Conservation (phyloP, 92 coral and sea anemone species). For the Epizoanthus rinbou region DNA sequence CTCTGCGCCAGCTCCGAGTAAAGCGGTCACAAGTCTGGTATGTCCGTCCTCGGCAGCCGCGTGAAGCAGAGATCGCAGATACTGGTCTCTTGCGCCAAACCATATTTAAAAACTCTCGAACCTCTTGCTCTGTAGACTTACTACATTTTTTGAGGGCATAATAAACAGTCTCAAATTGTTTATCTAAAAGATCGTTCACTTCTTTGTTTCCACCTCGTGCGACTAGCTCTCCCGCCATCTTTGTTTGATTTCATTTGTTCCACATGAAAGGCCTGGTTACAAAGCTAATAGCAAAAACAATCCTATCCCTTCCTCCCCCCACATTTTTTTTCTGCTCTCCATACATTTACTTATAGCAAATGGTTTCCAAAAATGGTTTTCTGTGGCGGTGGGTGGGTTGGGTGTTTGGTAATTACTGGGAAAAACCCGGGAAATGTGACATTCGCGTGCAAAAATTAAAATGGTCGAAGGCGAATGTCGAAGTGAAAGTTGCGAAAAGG, state of each 20-base stretch:
- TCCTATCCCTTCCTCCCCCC: too few species aligned
- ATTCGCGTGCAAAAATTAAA: too few species aligned
- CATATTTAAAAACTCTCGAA: background rate
- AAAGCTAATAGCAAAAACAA: background rate
- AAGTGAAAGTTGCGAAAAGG: too few species aligned
- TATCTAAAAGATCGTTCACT: conserved; percentile 6
- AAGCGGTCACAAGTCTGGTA: conserved; percentile 4
- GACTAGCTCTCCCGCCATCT: conserved; percentile 2
- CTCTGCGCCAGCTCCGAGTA: background rate
- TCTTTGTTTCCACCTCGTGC: background rate
- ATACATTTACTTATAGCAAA: too few species aligned
- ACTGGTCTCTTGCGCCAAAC: background rate
- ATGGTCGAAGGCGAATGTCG: too few species aligned
- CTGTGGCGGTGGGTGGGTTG: too few species aligned
- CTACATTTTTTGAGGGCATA: background rate
- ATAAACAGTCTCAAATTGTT: background rate
- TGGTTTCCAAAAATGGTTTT: too few species aligned
- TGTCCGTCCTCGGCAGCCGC: conserved; percentile 12
- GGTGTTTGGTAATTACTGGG: too few species aligned
- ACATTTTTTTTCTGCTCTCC: too few species aligned
- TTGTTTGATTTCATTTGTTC: conserved; percentile 4
- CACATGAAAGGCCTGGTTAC: background rate
- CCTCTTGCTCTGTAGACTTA: background rate
- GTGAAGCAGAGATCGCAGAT: conserved; percentile 14
- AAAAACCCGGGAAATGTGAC: too few species aligned